These are phyloP conservation scores for Neotoxoptera formosana DNA, from an alignment of 1,140 invertebrate genomes.

Conservation along the genomic window DNA sequence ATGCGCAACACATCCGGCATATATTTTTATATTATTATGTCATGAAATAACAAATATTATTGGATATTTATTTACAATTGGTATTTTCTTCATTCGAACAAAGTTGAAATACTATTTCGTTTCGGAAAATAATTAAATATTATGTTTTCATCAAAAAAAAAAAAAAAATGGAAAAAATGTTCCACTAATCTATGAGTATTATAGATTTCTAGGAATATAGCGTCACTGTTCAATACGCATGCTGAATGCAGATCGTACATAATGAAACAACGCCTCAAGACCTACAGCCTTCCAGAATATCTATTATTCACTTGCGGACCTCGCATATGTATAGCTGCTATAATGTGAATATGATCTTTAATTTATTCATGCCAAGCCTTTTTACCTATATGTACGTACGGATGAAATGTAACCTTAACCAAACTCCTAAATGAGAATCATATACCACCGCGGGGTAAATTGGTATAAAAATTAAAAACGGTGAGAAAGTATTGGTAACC, in stretches of 20 bases:
- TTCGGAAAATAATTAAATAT: no score
- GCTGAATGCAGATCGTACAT: background rate
- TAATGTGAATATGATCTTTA: background rate
- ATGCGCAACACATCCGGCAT: background rate
- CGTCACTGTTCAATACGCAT: background rate
- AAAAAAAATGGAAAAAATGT: background rate
- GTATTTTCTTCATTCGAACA: background rate
- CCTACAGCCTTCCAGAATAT: background rate
- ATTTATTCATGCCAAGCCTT: background rate
- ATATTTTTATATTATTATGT: background rate
- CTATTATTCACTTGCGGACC: background rate
- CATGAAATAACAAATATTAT: background rate
- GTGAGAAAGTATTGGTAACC: background rate
- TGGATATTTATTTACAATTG: background rate
- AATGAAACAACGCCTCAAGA: background rate
- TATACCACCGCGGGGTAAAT: background rate
- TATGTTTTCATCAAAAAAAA: background rate
- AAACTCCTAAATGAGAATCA: constrained; percentile 5
- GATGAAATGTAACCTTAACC: constrained; percentile 9
- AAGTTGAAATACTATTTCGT: background rate
- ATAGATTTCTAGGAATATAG: background rate
- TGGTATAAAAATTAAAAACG: background rate
- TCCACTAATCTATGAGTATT: background rate
- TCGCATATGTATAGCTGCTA: background rate
- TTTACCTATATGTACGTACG: background rate